These are phyloP conservation scores for Lacanobia wlatinum DNA, from an alignment of 2,888 invertebrate species.

Conservation along the genomic window DNA sequence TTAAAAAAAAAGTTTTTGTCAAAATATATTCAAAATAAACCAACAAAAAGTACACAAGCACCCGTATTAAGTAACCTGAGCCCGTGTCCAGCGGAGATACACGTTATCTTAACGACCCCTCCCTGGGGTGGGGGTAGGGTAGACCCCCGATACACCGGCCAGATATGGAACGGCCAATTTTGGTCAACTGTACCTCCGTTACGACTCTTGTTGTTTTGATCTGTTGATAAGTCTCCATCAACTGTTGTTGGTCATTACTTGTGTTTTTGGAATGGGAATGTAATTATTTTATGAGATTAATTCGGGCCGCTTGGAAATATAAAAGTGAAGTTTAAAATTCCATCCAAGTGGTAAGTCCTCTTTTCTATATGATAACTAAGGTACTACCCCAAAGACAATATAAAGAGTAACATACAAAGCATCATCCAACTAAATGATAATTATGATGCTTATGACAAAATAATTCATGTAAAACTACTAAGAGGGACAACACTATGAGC, in stretches of 20 bases:
- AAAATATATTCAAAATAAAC: constrained; percentile 43
- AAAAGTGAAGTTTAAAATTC: too few relatives aligned
- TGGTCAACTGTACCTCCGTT: constrained; percentile 82
- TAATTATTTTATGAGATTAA: constrained; percentile 43
- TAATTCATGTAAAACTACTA: too few relatives aligned
- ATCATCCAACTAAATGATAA: too few relatives aligned
- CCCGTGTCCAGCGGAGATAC: constrained; percentile 84
- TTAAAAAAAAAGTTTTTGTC: not conserved
- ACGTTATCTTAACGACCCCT: constrained; percentile 88
- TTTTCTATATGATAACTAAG: too few relatives aligned
- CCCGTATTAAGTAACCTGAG: constrained; percentile 82
- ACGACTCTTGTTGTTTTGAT: constrained; percentile 80
- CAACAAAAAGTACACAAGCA: constrained; percentile 56
- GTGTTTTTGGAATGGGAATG: constrained; percentile 49
- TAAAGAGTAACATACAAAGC: too few relatives aligned
- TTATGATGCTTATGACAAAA: too few relatives aligned
- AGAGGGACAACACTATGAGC: too few relatives aligned
- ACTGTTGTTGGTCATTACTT: constrained; percentile 56
- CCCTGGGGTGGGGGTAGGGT: constrained; percentile 52
- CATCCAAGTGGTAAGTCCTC: too few relatives aligned
- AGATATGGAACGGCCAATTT: constrained; percentile 87
- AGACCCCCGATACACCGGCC: constrained; percentile 72
- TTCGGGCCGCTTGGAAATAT: not conserved
- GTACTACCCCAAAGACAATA: too few relatives aligned
- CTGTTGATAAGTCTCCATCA: constrained; percentile 58